Percentiles rank a stretch among this genome's conserved stretches.
Evolutionary conservation across 2,113 vertebrate genomes (phyloP).

Genomic region (Chitala chitala): DNA sequence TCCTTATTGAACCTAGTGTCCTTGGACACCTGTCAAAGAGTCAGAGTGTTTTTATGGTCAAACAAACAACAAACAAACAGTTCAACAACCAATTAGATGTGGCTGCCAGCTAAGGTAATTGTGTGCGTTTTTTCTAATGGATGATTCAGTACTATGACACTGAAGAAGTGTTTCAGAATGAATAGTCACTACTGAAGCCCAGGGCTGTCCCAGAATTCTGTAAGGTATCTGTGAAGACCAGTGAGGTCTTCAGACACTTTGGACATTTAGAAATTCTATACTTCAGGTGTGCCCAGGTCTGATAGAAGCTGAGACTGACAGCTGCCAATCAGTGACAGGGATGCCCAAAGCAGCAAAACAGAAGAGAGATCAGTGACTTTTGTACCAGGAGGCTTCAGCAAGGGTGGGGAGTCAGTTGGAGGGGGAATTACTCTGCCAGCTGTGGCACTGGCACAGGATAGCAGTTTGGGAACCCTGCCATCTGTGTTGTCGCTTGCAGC

Average conservation of each 20-base stretch:
- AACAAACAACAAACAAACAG: too few species aligned
- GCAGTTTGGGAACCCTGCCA: constrained; percentile 7
- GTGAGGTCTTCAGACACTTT: not conserved
- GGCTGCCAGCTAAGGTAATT: not conserved
- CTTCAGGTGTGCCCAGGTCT: not conserved
- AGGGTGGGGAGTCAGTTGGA: not conserved
- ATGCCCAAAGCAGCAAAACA: not conserved
- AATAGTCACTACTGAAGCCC: not conserved
- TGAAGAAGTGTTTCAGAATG: not conserved
- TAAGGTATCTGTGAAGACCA: constrained; percentile 1
- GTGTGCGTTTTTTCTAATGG: not conserved
- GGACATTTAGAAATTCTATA: not conserved
- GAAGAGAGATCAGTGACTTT: not conserved
- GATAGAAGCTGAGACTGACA: not conserved
- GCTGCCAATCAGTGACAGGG: constrained; percentile 9
- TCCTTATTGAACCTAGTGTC: not conserved
- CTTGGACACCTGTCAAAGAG: too few species aligned
- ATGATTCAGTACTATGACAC: not conserved
- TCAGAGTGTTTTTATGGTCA: too few species aligned
- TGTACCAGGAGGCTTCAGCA: constrained; percentile 2
- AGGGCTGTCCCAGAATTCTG: not conserved
- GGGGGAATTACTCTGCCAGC: not conserved
- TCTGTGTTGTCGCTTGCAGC: constrained; percentile 12
- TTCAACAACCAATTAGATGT: not conserved
- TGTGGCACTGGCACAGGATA: constrained; percentile 7